Evolutionary conservation across 2,797 vertebrate genomes (phyloP).

Genomic region (Gouania willdenowi): DNA sequence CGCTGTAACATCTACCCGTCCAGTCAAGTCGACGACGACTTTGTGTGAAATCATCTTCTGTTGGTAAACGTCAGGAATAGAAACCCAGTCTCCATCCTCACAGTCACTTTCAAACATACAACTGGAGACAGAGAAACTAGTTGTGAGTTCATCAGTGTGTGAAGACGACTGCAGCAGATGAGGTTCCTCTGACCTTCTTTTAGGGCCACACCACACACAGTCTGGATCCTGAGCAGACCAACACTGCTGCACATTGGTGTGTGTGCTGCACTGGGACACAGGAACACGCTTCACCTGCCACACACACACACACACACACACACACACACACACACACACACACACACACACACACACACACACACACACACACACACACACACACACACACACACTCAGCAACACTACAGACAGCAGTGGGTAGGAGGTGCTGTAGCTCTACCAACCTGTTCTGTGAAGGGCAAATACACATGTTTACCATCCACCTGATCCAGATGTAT

Average conservation of each 20-base stretch:
- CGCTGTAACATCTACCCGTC: slow-evolving; percentile 27
- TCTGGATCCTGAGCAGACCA: slow-evolving; percentile 62
- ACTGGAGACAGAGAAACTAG: slow-evolving; percentile 10
- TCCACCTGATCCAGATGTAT: slow-evolving; percentile 58
- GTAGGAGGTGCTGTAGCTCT: background rate
- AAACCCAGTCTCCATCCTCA: slow-evolving; percentile 49
- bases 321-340: no score
- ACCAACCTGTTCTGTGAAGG: slow-evolving; percentile 55
- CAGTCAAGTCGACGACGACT: background rate
- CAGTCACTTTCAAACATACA: slow-evolving; percentile 62
- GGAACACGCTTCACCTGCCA: slow-evolving; percentile 51
- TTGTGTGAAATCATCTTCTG: slow-evolving; percentile 48
- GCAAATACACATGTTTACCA: slow-evolving; percentile 53
- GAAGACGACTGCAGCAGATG: background rate
- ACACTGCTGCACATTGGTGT: slow-evolving; percentile 34
- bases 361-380: no score
- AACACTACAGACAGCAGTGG: accelerated
- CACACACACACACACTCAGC: background rate
- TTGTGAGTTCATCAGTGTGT: background rate
- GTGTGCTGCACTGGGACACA: slow-evolving; percentile 44
- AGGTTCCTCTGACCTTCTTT: slow-evolving; percentile 36
- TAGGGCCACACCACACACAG: slow-evolving; percentile 67
- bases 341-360: no score
- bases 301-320: no score
- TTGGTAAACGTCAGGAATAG: slow-evolving; percentile 45